Evolutionary conservation across 2,113 vertebrate species (phyloP), one percentile per base, ranked within the genome.

Genomic region (Syrrhaptes paradoxus): DNA sequence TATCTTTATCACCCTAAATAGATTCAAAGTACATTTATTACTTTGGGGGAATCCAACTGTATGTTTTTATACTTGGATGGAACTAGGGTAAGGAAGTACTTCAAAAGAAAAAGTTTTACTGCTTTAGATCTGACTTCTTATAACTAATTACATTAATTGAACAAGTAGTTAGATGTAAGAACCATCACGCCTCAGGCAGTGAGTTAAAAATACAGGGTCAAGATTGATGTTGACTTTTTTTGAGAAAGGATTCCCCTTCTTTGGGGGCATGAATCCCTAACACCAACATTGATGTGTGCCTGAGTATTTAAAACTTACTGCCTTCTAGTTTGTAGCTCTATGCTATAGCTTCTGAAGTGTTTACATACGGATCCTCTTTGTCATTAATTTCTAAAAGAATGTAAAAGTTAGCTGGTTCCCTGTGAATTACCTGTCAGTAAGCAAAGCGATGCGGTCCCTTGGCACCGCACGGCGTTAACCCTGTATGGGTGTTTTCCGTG

Each of bases 21-120:
- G 57, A 93, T 65, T 88, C 88, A 84, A 92, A 96, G 67, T 94
- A 75, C 83, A 17, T 63, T 92, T 94, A 84, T 84, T 90, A 68
- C 79, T 90, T 93, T 57, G 34, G 13, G 17, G 17, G 36, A 91
- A 58, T 75, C 54, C 13, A 87, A 19, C 54, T 62, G 4, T 54
- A 57, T 65, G 34, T 32, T 83, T 91, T 83, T 55, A 43, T 36
- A 38, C 49, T 67, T n/a, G 29, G 57, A 41, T 78, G 61, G 52
- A 93, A 55, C 38, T 75, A 20, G 7, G 4, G 78, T 83, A 72
- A 88, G 82, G 59, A 85, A 70, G 9, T 83, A 61, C 68, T 87
- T 86, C 4, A 62, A 54, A 90, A 80, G 38, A 48, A 80, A 90
- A 80, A 7, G 10, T 55, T 83, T 83, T 77, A n/a, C 48, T 70